Evolutionary conservation across 2,888 invertebrate genomes (phyloP), one percentile per base, ranked within the genome.

Genomic region (Pocota personata): DNA sequence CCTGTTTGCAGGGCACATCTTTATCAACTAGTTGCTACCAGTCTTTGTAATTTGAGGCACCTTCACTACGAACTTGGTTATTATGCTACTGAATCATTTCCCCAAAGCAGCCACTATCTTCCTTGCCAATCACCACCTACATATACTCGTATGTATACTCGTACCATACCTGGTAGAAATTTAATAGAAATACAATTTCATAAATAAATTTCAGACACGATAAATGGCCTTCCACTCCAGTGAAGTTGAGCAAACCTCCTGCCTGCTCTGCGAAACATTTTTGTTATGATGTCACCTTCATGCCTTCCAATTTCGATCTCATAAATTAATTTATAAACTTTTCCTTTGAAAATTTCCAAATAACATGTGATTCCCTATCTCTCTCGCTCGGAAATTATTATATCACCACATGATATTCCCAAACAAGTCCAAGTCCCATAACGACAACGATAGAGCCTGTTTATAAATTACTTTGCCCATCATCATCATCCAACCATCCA

Each of bases 401-500:
- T 72, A 79, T 82, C 76, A 82, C 55, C 69, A 32, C 60, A 72
- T 64, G 52, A 76, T 67, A 46, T 69, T 73, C 30, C 73, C 73
- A 80, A 80, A 62, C 86, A 72, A 82, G 16, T 82, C 67, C 71
- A 60, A 60, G 72, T 37, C 72, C 67, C 82, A 86, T 86, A 71
- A 60, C 48, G 48, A 80, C 75, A 55, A n/a, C 48, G 58, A 79
- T 71, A 80, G 67, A 79, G 76, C 64, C 84, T 80, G 86, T 82
- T 82, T 82, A 32, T 72, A 86, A 76, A 82, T 72, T 86, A 71
- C 86, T 72, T 77, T 82, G 40, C 82, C 82, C 86, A 67, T 77
- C 82, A 79, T 72, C 58, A 76, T 66, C 55, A 37, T 50, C 19
- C 35, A 69, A 35, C 50, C 60, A 43, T 43, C 73, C 69, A 84